Evolutionary conservation across 2,888 invertebrate genomes (phyloP).

Genomic region (Cremastinae sp.): DNA sequence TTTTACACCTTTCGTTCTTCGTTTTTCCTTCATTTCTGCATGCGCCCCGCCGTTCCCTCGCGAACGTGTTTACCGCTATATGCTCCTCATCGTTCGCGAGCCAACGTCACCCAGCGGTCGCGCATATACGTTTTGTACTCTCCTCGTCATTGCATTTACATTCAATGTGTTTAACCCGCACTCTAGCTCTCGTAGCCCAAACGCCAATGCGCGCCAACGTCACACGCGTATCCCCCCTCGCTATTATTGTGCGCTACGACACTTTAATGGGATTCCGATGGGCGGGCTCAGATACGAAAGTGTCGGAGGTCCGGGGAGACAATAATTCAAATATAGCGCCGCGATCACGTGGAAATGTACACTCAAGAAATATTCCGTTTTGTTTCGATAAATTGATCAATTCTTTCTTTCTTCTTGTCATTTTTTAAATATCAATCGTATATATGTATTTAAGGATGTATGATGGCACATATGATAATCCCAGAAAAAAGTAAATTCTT

Average conservation of each 20-base stretch:
- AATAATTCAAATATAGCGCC: conserved; percentile 7
- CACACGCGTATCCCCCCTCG: background rate
- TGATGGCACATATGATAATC: too few relatives aligned
- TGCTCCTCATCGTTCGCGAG: conserved; percentile 9
- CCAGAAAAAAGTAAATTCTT: too few relatives aligned
- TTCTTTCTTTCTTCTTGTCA: too few relatives aligned
- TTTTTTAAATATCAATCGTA: too few relatives aligned
- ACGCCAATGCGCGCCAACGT: background rate
- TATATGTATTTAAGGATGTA: too few relatives aligned
- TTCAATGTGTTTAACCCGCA: conserved; percentile 10
- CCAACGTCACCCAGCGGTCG: conserved; percentile 30
- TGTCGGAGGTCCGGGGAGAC: conserved; percentile 33
- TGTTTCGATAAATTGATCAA: too few relatives aligned
- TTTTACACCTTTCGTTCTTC: conserved; percentile 10
- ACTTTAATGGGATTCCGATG: conserved; percentile 58
- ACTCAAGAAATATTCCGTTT: too few relatives aligned
- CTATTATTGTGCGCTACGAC: conserved; percentile 6
- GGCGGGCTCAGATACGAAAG: conserved; percentile 43
- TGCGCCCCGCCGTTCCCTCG: background rate
- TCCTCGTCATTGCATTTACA: conserved; percentile 17
- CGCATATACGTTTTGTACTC: conserved; percentile 5
- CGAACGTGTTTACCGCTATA: conserved; percentile 43
- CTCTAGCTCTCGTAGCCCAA: background rate
- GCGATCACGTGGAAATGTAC: too few relatives aligned
- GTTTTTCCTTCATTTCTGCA: too few relatives aligned